Evolutionary conservation across 2,797 vertebrate genomes (phyloP), one percentile per base, ranked within the genome.

Genomic region (Scomberomorus guttatus): DNA sequence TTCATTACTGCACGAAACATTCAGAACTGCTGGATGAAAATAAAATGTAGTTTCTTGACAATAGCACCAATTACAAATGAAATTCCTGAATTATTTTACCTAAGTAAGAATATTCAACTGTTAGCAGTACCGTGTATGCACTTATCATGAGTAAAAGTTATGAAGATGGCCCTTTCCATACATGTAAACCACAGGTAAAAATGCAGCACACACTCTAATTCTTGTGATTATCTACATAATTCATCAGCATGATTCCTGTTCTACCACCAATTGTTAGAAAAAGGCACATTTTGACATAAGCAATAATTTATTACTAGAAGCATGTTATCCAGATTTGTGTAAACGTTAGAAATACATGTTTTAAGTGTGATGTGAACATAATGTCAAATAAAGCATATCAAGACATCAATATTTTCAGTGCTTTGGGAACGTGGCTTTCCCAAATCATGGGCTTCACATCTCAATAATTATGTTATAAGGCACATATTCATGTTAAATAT

Each of bases 261-360:
- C 65, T 34, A 27, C 42, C 24, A 0, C 18, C 32, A 42, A 42
- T 5, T 51, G 24, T 29, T 13, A 29, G 8, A 55, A 58, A 20
- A 42, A 11, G 3, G 39, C 59, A 54, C n/a, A 42, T 61, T 69
- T 50, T 42, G 15, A 51, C 32, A 51, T 12, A 34, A 22, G 55
- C 29, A 75, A 62, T 57, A 46, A 67, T 64, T 77, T 63, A 69
- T 75, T 72, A 46, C 20, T 22, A 39, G 12, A 70, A 5, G 0
- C 5, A 54, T 37, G 14, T 18, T 48, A n/a, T 12, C 2, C 22
- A 57, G 58, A 14, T 34, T 62, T 59, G 14, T 61, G 8, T 29
- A 20, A 64, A 67, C n/a, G 6, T 57, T 44, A 65, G 34, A 63
- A 62, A 80, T 62, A 20, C 34, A 60, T 52, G n/a, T 13, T 44